phyloP scores from a whole-genome alignment of 2,113 vertebrate species.

The Takifugu flavidus region DNA sequence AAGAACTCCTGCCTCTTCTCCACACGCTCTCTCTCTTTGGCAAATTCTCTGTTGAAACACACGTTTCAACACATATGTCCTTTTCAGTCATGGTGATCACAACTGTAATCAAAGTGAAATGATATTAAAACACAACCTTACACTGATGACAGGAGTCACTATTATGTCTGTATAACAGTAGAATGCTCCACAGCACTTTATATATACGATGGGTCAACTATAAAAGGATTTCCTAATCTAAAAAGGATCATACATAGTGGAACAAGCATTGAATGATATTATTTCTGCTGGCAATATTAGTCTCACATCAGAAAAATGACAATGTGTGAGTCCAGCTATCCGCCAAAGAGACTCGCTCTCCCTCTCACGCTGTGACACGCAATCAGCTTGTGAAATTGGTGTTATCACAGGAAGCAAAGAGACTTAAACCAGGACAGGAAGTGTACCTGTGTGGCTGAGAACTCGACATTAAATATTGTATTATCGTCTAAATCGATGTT shows the following conservation, averaged over 20 bases:
- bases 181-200: background rate
- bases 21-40: conserved; percentile 93
- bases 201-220: background rate
- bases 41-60: conserved; percentile 74
- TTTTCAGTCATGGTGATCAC: too few relatives aligned
- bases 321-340: background rate
- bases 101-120: background rate
- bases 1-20: conserved; percentile 95
- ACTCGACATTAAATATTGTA: background rate
- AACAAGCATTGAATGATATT: too few relatives aligned
- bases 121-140: background rate
- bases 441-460: background rate
- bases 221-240: background rate
- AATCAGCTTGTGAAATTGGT: background rate
- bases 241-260: background rate
- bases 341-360: background rate
- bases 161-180: background rate
- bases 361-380: background rate
- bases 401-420: background rate
- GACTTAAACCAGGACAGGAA: background rate
- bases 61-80: background rate
- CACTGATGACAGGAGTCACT: background rate
- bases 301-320: background rate
- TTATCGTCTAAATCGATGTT: too few relatives aligned
- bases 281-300: background rate